Evolutionary conservation across 2,888 invertebrate species (phyloP).

Genomic region (Escarpia spicata): DNA sequence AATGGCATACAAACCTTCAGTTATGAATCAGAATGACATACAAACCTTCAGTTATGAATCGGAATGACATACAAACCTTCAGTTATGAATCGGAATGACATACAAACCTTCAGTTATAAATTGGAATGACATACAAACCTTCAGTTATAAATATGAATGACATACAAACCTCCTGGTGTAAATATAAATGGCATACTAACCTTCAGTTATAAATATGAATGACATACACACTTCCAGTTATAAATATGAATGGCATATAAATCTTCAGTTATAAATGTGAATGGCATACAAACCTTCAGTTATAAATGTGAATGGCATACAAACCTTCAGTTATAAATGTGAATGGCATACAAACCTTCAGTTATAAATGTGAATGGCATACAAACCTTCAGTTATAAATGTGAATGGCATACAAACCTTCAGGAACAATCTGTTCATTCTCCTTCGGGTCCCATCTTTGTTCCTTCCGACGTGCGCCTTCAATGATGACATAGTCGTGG

Average conservation of each 20-base stretch:
- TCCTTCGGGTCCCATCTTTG: conserved; percentile 97
- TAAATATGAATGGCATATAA: no score
- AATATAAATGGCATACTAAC: no score
- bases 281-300: not conserved
- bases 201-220: no score
- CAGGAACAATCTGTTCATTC: conserved; percentile 80
- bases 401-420: conserved; percentile 55
- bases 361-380: not conserved
- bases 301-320: not conserved
- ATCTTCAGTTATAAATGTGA: not conserved
- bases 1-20: conserved; percentile 61
- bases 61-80: no score
- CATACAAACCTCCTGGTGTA: not conserved
- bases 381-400: not conserved
- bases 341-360: not conserved
- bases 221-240: no score
- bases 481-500: conserved; percentile 93
- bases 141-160: not conserved
- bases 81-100: not conserved
- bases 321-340: not conserved
- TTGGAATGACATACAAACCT: not conserved
- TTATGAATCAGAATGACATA: no score
- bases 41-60: no score
- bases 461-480: conserved; percentile 95
- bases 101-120: not conserved